Evolutionary conservation across 2,888 invertebrate species (phyloP).

Genomic region (Plebejus anna): DNA sequence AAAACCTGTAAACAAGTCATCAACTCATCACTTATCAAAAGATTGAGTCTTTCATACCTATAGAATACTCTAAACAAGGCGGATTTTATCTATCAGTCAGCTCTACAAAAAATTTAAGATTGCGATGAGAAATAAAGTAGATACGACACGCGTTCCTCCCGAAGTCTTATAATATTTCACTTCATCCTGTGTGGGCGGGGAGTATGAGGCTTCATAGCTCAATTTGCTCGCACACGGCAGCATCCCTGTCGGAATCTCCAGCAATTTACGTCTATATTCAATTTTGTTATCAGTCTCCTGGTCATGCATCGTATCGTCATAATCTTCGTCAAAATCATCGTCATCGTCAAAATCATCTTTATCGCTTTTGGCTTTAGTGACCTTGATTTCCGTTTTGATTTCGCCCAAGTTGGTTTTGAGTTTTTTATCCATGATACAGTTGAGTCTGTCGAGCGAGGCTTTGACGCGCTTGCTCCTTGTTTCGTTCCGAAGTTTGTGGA

Average conservation of each 20-base stretch:
- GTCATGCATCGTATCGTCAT: conserved; percentile 68
- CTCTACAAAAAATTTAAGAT: conserved; percentile 49
- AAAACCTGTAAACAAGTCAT: neutral
- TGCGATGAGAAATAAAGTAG: conserved; percentile 41
- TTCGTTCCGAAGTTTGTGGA: conserved; percentile 86
- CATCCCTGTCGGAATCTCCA: conserved; percentile 63
- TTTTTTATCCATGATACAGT: conserved; percentile 82
- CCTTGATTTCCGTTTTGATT: conserved; percentile 48
- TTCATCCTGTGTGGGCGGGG: conserved; percentile 71
- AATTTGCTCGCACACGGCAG: conserved; percentile 65
- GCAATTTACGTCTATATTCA: conserved; percentile 59
- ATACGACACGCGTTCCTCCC: conserved; percentile 43
- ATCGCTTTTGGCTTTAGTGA: conserved; percentile 39
- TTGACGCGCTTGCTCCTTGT: conserved; percentile 85
- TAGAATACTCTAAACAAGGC: conserved; percentile 20
- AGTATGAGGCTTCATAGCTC: conserved; percentile 60
- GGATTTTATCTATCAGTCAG: conserved; percentile 15
- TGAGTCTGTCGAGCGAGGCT: conserved; percentile 83
- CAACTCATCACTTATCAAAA: neutral
- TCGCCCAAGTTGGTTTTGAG: conserved; percentile 49
- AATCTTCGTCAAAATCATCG: conserved; percentile 57
- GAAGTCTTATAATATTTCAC: conserved; percentile 69
- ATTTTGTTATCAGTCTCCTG: conserved; percentile 60
- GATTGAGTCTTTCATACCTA: neutral
- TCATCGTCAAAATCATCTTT: conserved; percentile 57